Base-by-base conservation (phyloP, 2,113 vertebrate genomes). In the Petroica traversi region DNA sequence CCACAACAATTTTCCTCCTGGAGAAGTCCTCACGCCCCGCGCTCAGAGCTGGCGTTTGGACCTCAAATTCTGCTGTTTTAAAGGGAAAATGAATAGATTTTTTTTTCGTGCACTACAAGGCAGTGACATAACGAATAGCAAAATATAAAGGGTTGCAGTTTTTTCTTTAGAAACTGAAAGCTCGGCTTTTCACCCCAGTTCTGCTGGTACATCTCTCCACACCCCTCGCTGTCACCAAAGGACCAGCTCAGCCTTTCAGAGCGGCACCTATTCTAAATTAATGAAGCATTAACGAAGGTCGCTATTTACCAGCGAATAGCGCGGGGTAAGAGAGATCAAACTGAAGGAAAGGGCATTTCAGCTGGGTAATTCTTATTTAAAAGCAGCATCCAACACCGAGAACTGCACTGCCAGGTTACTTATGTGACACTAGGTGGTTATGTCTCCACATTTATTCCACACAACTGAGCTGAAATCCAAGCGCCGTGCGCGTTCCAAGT, bases 241-340 rank as follows among this genome's bases (percentile, higher is more conserved):
- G 89, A 88, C 73, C 31, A 92, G 94, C 88, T 78, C 82, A 91
- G 69, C 93, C 86, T 62, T 85, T 69, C 77, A 74, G 78, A 95
- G 85, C 46, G 46, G 80, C 40, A 83, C 95, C 85, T 19, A 77
- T 81, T 93, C 91, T 71, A 67, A 96, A 66, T 89, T 97, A 92
- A 93, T 26, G 62, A 95, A 95, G 96, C 95, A 82, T 72, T 69
- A 88, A 93, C 36, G 80, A 96, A 95, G 80, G 84, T 41, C 72
- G 62, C 91, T 92, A 72, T 95, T 93, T 76, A 93, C 17, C 84
- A 66, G 28, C 5, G 77, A 90, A 57, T 1, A n/a, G 45, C 8
- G 15, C 8, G 4, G 67, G 74, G 6, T 8, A 52, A 59, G 59
- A 51, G 58, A 58, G 63, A 75, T 23, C 38, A 59, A 34, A 68